Conservation (phyloP, 2,113 vertebrate genomes). For the Coturnix japonica region DNA sequence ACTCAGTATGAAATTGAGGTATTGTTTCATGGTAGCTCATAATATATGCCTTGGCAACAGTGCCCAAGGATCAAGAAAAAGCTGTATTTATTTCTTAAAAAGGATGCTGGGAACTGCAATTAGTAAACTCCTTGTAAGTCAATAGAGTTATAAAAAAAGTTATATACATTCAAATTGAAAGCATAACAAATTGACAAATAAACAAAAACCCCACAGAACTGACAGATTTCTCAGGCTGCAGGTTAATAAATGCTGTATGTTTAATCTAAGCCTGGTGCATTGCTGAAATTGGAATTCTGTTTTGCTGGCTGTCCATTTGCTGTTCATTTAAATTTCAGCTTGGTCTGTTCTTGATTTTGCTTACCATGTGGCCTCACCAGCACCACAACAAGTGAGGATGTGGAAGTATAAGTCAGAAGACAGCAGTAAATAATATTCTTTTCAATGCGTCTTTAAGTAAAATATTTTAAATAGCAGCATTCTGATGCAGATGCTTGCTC, state of each 20-base stretch:
- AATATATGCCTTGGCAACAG: neutral
- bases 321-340: neutral
- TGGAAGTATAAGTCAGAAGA: fast-evolving
- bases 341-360: neutral
- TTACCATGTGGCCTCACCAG: neutral
- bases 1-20: neutral
- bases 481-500: neutral
- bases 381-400: neutral
- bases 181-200: neutral
- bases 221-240: neutral
- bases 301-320: fast-evolving
- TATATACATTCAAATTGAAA: neutral
- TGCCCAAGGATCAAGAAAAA: neutral
- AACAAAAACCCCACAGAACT: neutral
- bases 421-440: neutral
- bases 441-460: neutral
- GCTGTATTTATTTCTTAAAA: neutral
- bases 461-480: neutral
- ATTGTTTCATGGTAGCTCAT: neutral
- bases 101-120: neutral
- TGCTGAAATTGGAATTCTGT: neutral
- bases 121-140: neutral
- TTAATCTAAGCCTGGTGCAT: neutral
- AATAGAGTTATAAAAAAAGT: neutral
- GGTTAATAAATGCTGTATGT: neutral